These are phyloP conservation scores for Glaucomys volans DNA, from an alignment of 2,113 vertebrate genomes.

Conservation along the genomic window DNA sequence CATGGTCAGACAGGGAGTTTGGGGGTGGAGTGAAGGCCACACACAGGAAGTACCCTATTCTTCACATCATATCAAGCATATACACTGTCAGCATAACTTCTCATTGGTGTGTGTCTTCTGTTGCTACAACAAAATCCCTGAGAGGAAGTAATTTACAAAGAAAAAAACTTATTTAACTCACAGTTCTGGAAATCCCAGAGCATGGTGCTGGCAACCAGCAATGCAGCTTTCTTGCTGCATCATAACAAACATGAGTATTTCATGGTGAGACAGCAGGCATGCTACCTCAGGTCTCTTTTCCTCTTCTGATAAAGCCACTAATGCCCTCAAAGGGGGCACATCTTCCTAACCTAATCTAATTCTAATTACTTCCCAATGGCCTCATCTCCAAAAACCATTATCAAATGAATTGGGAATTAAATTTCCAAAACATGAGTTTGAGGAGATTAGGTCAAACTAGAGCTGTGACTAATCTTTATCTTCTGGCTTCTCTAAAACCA, in stretches of 20 bases:
- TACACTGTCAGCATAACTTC: neutral
- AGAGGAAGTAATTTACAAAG: neutral
- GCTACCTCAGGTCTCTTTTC: neutral
- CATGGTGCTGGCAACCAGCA: neutral
- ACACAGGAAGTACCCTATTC: neutral
- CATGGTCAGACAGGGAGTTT: neutral
- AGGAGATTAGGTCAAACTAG: neutral
- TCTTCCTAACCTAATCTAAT: neutral
- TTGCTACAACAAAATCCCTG: neutral
- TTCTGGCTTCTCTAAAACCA: neutral
- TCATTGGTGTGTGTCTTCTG: neutral
- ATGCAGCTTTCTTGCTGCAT: neutral
- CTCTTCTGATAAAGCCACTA: neutral
- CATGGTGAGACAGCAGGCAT: no score
- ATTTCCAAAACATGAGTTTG: neutral
- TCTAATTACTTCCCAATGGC: neutral
- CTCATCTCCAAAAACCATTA: neutral
- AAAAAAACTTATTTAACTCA: neutral
- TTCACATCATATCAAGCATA: neutral
- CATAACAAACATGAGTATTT: neutral
- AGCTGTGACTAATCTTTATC: neutral
- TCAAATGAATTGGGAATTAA: neutral
- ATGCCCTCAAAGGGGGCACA: neutral
- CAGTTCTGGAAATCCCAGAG: neutral
- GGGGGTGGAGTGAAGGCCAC: rapidly evolving